Evolutionary conservation across 2,113 vertebrate genomes (phyloP), one percentile per base, ranked within the genome.

Genomic region (Crotalus viridis): DNA sequence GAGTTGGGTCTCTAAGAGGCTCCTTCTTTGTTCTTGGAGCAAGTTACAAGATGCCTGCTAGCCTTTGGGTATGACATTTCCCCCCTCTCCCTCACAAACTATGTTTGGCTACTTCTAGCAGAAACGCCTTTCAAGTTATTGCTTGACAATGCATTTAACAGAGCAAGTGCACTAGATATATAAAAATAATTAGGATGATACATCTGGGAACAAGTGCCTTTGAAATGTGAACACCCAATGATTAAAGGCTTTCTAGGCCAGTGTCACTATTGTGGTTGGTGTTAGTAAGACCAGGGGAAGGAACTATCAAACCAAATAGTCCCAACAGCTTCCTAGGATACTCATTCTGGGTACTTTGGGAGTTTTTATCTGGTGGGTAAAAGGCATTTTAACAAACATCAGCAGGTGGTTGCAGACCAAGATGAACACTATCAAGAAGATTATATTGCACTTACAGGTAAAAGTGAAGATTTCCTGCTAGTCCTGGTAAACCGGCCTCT

Each of bases 401-500:
- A 43, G 55, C 17, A 48, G 17, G n/a, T 90, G 12, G 22, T 5
- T 85, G 22, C 19, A 85, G 39, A 43, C 52, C 13, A 43, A 2
- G 43, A 54, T 52, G 39, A 87, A 64, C 56, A 21, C 19, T 85
- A 9, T 61, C 3, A 48, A 43, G 19, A 13, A 22, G 51, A 61
- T 86, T 90, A 46, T 87, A 4, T 90, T 87, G 24, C 43, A 48
- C 19, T 52, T 90, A 7, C 69, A 95, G 94, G 93, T 46, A 92
- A 92, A 87, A 52, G 39, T 54, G 90, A 93, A 90, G 91, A 93
- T 56, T 95, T 95, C 43, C 69, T 95, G 57, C 19, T 95, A 55
- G n/a, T 92, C 46, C 92, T 95, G 56, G 89, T 91, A 56, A 95
- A 95, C 87, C 91, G 94, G 46, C 92, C 94, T 5, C 92, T 94